Percentiles rank a stretch among this genome's conserved stretches.
Evolutionary conservation across 2,113 vertebrate genomes (phyloP).

Genomic region (Brevimyrus niger): DNA sequence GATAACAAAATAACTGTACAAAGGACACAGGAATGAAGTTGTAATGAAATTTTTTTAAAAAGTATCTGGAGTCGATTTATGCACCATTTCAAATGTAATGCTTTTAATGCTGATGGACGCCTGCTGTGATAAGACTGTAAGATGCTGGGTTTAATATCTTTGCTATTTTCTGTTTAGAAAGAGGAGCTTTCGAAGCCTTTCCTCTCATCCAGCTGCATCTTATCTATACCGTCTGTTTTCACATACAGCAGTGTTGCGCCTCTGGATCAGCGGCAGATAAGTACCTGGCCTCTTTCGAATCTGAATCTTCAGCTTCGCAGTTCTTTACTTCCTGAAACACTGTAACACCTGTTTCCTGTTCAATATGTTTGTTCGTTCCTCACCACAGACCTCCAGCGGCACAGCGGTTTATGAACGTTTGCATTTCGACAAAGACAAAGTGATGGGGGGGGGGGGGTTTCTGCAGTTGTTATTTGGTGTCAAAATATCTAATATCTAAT

Average conservation of each 20-base stretch:
- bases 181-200: not conserved
- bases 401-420: not conserved
- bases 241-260: not conserved
- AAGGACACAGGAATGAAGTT: too few relatives aligned
- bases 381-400: not conserved
- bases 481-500: not conserved
- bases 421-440: not conserved
- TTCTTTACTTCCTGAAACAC: not conserved
- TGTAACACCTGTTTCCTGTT: not conserved
- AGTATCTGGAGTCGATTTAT: not conserved
- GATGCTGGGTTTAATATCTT: not conserved
- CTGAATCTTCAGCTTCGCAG: not conserved
- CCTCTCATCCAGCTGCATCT: not conserved
- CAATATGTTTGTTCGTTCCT: not conserved
- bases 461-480: not conserved
- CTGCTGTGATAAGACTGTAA: not conserved
- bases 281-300: not conserved
- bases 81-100: not conserved
- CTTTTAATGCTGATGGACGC: not conserved
- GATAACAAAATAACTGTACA: not conserved
- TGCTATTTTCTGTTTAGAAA: not conserved
- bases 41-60: too few relatives aligned
- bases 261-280: not conserved
- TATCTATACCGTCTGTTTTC: not conserved
- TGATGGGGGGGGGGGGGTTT: not conserved